Conservation (phyloP, 1,140 invertebrate genomes). For the Lepidostoma basale region DNA sequence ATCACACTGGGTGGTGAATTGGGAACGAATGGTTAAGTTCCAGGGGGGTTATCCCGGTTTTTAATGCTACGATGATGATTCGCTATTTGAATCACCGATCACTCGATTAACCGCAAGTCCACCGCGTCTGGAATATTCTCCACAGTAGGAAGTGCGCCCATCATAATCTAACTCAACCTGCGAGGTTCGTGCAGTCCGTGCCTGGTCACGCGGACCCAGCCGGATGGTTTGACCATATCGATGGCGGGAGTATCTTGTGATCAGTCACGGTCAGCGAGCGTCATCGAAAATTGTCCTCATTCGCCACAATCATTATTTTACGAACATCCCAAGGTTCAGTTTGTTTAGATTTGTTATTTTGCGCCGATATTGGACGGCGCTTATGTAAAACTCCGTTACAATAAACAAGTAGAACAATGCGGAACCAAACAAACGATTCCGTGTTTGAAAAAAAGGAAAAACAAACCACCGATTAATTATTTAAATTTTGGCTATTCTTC, state of each 20-base stretch:
- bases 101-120: background rate
- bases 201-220: background rate
- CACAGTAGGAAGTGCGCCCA: too few species aligned
- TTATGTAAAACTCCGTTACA: background rate
- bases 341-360: conserved; percentile 3
- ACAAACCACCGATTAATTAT: too few species aligned
- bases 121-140: background rate
- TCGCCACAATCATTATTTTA: background rate
- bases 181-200: too few species aligned
- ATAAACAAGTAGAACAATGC: background rate
- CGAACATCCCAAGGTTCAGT: background rate
- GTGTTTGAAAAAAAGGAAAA: too few species aligned
- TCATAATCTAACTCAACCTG: too few species aligned
- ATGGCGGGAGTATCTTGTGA: background rate
- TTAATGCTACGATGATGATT: too few species aligned
- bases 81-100: background rate
- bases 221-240: background rate
- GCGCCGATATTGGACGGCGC: background rate
- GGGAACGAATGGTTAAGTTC: too few species aligned
- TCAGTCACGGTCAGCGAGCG: background rate
- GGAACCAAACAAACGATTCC: background rate
- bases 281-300: background rate
- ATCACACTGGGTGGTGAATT: too few species aligned
- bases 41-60: too few species aligned
- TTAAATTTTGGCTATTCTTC: too few species aligned